Conservation (phyloP, 1,140 invertebrate genomes). For the Drosophila navojoa region DNA sequence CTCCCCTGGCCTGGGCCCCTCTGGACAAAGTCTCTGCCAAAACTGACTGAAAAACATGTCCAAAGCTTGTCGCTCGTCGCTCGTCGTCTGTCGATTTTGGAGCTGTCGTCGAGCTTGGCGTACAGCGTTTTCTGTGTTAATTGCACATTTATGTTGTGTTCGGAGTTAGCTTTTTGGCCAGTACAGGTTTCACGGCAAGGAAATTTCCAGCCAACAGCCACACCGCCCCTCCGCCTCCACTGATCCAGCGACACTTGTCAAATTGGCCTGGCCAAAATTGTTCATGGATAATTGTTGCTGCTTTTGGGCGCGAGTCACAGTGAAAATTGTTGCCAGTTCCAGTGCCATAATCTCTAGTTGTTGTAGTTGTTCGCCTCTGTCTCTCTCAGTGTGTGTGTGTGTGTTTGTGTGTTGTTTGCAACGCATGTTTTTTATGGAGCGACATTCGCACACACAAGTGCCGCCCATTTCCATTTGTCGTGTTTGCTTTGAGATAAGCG, state of each 20-base stretch:
- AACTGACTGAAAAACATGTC: not conserved
- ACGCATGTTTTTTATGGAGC: slow-evolving; percentile 49
- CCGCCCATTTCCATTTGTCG: slow-evolving; percentile 68
- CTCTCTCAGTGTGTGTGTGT: slow-evolving; percentile 10
- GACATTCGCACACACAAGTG: slow-evolving; percentile 49
- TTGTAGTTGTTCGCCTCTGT: not conserved
- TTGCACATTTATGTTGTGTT: slow-evolving; percentile 53
- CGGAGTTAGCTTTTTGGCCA: slow-evolving; percentile 44
- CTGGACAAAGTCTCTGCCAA: no score
- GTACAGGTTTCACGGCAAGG: slow-evolving; percentile 57
- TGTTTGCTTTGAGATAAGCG: slow-evolving; percentile 75
- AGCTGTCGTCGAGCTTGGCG: slow-evolving; percentile 23
- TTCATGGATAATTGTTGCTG: slow-evolving; percentile 63
- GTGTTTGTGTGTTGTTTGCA: slow-evolving; percentile 20
- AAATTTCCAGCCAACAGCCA: slow-evolving; percentile 40
- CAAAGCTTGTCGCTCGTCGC: slow-evolving; percentile 13
- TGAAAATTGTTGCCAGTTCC: slow-evolving; percentile 56
- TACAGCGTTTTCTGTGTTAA: slow-evolving; percentile 58
- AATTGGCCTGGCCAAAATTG: slow-evolving; percentile 61
- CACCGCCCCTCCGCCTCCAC: not conserved
- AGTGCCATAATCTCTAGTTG: slow-evolving; percentile 2
- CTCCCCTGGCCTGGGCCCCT: not conserved
- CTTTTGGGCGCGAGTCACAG: slow-evolving; percentile 57
- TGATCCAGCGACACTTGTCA: not conserved
- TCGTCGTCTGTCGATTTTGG: slow-evolving; percentile 16